phyloP scores from a whole-genome alignment of 2,888 invertebrate genomes.

The Tipula confusa region DNA sequence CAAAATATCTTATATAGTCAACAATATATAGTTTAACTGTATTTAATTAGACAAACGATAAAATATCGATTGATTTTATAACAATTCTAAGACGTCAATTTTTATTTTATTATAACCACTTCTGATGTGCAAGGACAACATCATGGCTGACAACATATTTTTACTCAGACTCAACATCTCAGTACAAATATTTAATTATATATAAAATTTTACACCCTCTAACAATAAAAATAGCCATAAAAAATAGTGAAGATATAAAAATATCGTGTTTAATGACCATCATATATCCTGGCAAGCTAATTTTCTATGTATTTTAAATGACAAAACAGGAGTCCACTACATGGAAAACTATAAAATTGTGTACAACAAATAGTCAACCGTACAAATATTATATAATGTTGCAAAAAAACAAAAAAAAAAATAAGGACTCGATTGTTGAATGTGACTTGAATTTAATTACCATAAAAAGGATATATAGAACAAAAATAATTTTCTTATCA shows the following conservation, averaged over 20 bases:
- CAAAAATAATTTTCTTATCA: neutral
- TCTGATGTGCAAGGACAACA: neutral
- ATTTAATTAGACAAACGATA: neutral
- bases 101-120: neutral
- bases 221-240: neutral
- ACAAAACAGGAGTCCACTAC: neutral
- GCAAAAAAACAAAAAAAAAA: neutral
- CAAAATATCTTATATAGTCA: no score
- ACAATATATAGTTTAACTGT: no score
- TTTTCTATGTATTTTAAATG: neutral
- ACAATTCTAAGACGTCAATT: neutral
- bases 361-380: neutral
- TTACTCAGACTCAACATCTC: neutral
- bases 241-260: neutral
- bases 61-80: neutral
- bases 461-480: neutral
- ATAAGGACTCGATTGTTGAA: neutral
- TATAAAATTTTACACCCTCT: neutral
- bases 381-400: no score
- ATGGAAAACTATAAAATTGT: neutral
- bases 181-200: neutral
- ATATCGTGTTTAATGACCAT: neutral
- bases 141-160: neutral
- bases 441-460: constrained; percentile 20
- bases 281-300: neutral